phyloP scores from a whole-genome alignment of 2,888 invertebrate species.

The Venusia cambrica region DNA sequence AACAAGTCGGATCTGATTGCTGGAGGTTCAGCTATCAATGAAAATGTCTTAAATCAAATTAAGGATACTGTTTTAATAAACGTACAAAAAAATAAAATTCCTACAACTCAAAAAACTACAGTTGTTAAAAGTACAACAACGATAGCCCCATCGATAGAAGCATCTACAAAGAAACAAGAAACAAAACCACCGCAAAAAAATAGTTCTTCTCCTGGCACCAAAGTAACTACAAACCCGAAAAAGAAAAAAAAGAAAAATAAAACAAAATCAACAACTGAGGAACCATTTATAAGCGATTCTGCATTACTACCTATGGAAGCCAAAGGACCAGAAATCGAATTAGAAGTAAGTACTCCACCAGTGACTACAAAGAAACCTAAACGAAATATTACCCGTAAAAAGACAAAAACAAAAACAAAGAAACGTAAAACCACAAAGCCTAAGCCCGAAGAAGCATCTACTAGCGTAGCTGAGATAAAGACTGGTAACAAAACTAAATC shows the following conservation, averaged over 20 bases:
- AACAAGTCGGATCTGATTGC: conserved; percentile 73
- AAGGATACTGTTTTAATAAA: conserved; percentile 82
- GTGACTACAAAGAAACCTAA: conserved; percentile 74
- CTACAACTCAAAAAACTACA: conserved; percentile 42
- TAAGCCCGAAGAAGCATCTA: conserved; percentile 48
- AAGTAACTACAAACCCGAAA: conserved; percentile 60
- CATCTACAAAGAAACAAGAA: conserved; percentile 46
- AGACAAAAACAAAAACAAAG: conserved; percentile 81
- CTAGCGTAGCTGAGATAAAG: conserved; percentile 58
- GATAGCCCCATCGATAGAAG: conserved; percentile 45
- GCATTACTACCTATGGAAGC: conserved; percentile 70
- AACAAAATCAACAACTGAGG: conserved; percentile 46
- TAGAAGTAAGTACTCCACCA: conserved; percentile 70
- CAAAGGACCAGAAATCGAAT: conserved; percentile 73
- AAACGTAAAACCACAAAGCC: conserved; percentile 79
- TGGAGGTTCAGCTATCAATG: conserved; percentile 70
- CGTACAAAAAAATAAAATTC: conserved; percentile 73
- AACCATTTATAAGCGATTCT: conserved; percentile 55
- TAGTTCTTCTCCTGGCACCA: conserved; percentile 26
- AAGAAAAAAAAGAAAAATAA: conserved; percentile 68
- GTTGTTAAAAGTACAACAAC: conserved; percentile 43
- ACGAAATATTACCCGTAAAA: conserved; percentile 69
- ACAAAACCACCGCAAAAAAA: conserved; percentile 49
- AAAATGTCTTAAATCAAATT: conserved; percentile 80
- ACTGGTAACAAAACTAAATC: conserved; percentile 80